phyloP scores from a whole-genome alignment of 2,888 invertebrate species.

The Drosophila nigricruria region DNA sequence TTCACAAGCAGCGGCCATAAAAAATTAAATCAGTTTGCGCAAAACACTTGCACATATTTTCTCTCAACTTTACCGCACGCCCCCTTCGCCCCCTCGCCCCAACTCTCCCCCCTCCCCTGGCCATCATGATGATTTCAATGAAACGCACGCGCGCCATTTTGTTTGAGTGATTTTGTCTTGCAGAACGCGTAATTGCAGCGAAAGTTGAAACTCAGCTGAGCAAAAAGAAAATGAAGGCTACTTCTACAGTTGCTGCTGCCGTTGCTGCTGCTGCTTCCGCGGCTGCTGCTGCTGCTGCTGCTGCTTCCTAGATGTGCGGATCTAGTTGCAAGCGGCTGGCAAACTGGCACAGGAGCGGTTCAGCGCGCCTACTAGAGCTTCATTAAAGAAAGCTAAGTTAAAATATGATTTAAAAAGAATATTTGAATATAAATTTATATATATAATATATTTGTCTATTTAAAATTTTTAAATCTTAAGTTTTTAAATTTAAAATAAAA shows the following conservation, averaged over 20 bases:
- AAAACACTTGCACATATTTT: conserved; percentile 74
- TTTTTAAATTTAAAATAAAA: too few species aligned
- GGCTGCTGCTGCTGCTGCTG: background rate
- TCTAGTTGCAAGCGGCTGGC: conserved; percentile 12
- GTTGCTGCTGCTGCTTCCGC: background rate
- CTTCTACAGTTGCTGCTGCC: conserved; percentile 23
- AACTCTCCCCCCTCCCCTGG: background rate
- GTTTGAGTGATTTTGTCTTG: conserved; percentile 78
- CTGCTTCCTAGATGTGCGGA: conserved; percentile 1
- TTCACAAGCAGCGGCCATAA: conserved; percentile 70
- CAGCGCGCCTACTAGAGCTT: background rate
- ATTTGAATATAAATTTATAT: too few species aligned
- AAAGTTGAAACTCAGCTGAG: conserved; percentile 70
- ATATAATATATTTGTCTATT: background rate
- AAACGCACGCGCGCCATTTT: conserved; percentile 77
- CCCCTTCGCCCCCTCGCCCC: background rate
- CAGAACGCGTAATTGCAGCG: conserved; percentile 75
- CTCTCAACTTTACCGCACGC: conserved; percentile 44
- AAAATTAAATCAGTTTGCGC: conserved; percentile 79
- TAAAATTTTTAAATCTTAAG: too few species aligned
- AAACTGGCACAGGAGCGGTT: conserved; percentile 47
- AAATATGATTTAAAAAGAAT: too few species aligned
- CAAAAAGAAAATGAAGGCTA: conserved; percentile 39
- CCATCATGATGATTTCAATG: conserved; percentile 68
- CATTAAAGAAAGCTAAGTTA: background rate